Evolutionary conservation across 2,113 vertebrate species (phyloP).

Genomic region (Tragulus kanchil): DNA sequence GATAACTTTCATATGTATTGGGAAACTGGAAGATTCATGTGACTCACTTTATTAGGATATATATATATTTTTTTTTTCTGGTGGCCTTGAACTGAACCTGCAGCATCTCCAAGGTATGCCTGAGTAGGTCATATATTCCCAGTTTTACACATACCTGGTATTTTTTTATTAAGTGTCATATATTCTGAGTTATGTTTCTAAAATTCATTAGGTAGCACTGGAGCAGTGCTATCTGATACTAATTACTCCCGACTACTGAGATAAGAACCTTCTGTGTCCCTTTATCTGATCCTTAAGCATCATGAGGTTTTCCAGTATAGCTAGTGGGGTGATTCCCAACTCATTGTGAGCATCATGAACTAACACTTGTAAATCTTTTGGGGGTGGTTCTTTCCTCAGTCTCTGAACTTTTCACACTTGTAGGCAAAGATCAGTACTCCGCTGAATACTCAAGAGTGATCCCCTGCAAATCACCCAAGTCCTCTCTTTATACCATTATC

Average conservation of each 20-base stretch:
- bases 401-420: not conserved
- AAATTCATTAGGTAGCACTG: not conserved
- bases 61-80: no score
- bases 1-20: not conserved
- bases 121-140: not conserved
- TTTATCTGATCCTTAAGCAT: not conserved
- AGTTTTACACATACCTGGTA: not conserved
- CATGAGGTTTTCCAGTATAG: slow-evolving; percentile 3
- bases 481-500: not conserved
- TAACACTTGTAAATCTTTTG: not conserved
- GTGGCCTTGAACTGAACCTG: not conserved
- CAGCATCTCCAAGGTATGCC: not conserved
- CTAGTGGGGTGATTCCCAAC: not conserved
- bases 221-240: not conserved
- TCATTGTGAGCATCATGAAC: not conserved
- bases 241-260: not conserved
- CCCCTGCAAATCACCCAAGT: not conserved
- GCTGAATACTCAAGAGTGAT: not conserved
- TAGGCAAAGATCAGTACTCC: not conserved
- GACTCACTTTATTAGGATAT: not conserved
- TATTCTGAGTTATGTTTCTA: slow-evolving; percentile 6
- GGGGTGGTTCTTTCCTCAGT: not conserved
- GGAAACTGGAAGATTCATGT: not conserved
- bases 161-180: not conserved
- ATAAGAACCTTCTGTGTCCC: not conserved